Base-by-base conservation (phyloP, 2,888 invertebrate species). In the Phania funesta region DNA sequence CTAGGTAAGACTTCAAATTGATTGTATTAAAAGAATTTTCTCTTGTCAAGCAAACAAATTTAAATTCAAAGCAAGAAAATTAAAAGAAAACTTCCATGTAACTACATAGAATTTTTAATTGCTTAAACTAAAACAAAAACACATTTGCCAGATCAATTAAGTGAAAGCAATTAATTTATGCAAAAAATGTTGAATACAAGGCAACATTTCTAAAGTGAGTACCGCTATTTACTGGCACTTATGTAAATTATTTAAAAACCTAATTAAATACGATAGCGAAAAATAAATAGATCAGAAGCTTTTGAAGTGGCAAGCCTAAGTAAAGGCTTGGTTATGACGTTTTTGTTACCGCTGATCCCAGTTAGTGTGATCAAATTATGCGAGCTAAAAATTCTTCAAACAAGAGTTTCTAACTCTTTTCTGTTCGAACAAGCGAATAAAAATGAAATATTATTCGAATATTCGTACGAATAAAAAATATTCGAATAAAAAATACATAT, bases 21-120 rank as follows among this genome's bases (percentile, higher is more conserved):
- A 20, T 29, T 48, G 32, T 18, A 16, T 54, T 38, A 24, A 71
- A 48, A 35, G 22, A 56, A 71, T 38, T 38, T 50, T 50, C 26
- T 38, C 20, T 58, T 48, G 20, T 24, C 46, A 29, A 26, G 6
- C 20, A 60, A 60, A 60, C 4, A 9, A 48, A 48, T 71, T 71
- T 24, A 50, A 50, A 71, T 71, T 60, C 71, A 38, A 71, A 38
- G 41, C 26, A 60, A 41, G 68, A 22, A 22, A 24, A 8, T 18
- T n/a, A 11, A 46, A 56, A 68, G 24, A 26, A 41, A 26, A 54
- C 54, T 67, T 18, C 41, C 44, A 18, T 44, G 54, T 54, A 54
- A 54, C 20, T 52, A 41, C 41, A 16, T 41, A 44, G 67, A 68
- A 68, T 54, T 20, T 44, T 11, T 38, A 68, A 54, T 54, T 41